Conservation (phyloP, 2,888 invertebrate species). For the Cephonodes hylas region DNA sequence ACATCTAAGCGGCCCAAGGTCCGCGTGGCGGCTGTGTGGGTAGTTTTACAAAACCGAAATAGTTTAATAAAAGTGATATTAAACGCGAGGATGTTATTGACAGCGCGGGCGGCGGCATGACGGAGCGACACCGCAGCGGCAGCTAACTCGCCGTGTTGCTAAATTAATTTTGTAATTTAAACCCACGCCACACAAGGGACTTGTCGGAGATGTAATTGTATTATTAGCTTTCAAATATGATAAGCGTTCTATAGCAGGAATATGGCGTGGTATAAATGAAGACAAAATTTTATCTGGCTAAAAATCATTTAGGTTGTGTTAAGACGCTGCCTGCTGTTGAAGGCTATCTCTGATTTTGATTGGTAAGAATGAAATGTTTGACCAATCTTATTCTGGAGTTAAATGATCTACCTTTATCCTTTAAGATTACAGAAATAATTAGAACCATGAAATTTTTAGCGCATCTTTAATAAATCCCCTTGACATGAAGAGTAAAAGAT, state of each 20-base stretch:
- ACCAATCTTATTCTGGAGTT: no score
- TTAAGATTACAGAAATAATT: no score
- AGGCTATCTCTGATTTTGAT: no score
- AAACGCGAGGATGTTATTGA: conserved; percentile 66
- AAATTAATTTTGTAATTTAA: conserved; percentile 14
- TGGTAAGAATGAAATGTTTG: no score
- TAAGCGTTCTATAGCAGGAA: neutral
- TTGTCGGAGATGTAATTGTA: conserved; percentile 1
- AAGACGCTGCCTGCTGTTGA: neutral
- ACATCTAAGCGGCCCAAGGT: conserved; percentile 48
- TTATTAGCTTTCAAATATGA: conserved; percentile 4
- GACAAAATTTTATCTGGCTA: neutral
- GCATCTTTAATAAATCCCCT: no score
- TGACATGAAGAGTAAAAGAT: no score
- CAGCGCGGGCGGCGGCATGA: conserved; percentile 31
- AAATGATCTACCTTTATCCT: no score
- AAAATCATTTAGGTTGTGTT: neutral
- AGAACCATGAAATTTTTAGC: no score
- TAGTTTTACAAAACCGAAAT: conserved; percentile 77
- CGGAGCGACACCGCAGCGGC: neutral
- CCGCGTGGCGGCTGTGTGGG: conserved; percentile 60
- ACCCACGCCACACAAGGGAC: neutral
- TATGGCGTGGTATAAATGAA: neutral
- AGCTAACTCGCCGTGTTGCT: neutral
- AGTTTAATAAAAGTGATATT: conserved; percentile 77